phyloP scores from a whole-genome alignment of 2,113 vertebrate genomes.

The Urocynchramus pylzowi region DNA sequence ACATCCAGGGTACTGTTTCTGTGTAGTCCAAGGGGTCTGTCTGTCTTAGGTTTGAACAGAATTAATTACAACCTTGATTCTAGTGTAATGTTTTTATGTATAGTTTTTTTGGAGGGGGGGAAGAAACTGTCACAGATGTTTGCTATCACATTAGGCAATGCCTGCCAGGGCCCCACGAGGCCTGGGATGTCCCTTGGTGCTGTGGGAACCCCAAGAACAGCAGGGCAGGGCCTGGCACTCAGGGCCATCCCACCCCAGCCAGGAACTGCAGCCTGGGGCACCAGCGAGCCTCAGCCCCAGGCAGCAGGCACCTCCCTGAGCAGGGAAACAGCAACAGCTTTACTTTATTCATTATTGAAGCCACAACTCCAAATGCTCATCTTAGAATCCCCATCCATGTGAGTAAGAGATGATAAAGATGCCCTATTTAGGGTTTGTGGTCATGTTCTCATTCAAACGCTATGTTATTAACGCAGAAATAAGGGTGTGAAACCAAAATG shows the following conservation, averaged over 20 bases:
- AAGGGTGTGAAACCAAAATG: background rate
- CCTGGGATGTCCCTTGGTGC: fast-evolving
- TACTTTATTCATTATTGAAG: background rate
- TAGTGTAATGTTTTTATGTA: background rate
- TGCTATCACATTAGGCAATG: background rate
- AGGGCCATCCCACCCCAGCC: no score
- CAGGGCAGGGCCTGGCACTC: background rate
- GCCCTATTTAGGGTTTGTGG: background rate
- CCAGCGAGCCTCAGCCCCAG: background rate
- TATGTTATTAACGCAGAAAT: background rate
- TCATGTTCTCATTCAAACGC: background rate
- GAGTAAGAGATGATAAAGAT: background rate
- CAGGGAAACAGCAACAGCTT: background rate
- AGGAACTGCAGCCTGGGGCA: background rate
- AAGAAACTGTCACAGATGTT: background rate
- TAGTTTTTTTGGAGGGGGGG: fast-evolving
- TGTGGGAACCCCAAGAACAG: background rate
- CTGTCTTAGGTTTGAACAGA: background rate
- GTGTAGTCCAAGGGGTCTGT: background rate
- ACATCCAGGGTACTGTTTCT: background rate
- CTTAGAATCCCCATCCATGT: background rate
- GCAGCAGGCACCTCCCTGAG: background rate
- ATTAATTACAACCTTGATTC: background rate
- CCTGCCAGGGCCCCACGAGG: fast-evolving
- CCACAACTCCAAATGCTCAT: background rate